Percentiles rank a stretch among this genome's conserved stretches.
phyloP scores from a whole-genome alignment of 2,888 invertebrate genomes.

The Halictus quadricinctus region DNA sequence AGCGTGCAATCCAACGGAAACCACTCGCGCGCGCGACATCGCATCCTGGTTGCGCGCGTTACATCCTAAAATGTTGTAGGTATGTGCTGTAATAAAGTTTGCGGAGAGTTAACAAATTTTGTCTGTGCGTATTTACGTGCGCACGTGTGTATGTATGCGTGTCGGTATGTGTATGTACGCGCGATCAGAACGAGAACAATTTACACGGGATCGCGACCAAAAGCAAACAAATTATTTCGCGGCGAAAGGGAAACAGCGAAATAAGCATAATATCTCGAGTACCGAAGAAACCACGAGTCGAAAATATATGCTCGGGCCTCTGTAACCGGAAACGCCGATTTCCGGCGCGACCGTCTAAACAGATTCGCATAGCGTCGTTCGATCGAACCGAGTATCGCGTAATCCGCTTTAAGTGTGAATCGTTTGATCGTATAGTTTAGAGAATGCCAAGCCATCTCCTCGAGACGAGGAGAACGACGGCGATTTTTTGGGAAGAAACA shows the following conservation, averaged over 20 bases:
- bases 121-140: constrained; percentile 34
- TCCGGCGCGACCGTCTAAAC: neutral
- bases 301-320: neutral
- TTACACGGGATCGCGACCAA: constrained; percentile 36
- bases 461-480: neutral
- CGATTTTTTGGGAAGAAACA: constrained; percentile 8
- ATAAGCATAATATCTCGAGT: neutral
- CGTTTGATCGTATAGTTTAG: constrained; percentile 49
- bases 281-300: constrained; percentile 26
- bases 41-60: neutral
- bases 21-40: constrained; percentile 41
- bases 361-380: constrained; percentile 25
- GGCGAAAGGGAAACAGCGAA: neutral
- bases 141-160: constrained; percentile 28
- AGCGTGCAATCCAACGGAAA: constrained; percentile 12
- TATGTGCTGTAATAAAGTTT: constrained; percentile 66
- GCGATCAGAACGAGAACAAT: neutral
- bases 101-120: constrained; percentile 60
- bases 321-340: neutral
- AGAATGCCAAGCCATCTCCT: constrained; percentile 27
- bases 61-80: constrained; percentile 6
- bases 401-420: constrained; percentile 62
- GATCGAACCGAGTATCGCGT: constrained; percentile 32
- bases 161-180: constrained; percentile 26
- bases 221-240: constrained; percentile 43